phyloP scores from a whole-genome alignment of 2,797 vertebrate species.

The Oceanodroma leucorhoa region DNA sequence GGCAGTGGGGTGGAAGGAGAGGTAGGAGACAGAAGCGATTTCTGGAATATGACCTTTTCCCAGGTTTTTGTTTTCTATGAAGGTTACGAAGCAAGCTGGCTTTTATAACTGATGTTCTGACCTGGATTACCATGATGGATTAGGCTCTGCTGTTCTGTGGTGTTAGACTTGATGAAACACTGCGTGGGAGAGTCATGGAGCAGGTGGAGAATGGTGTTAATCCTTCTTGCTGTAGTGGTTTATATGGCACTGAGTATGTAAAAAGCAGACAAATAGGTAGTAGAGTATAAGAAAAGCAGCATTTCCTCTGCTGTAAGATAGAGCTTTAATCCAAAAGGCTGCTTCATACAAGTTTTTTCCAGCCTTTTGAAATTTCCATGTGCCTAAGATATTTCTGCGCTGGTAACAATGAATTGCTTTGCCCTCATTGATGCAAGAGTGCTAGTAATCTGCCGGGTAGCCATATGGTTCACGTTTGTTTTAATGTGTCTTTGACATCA shows the following conservation, averaged over 20 bases:
- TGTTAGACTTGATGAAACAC: constrained; percentile 41
- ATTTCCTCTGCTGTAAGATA: constrained; percentile 19
- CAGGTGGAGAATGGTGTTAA: constrained; percentile 59
- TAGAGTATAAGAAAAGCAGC: constrained; percentile 23
- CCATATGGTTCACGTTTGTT: constrained; percentile 92
- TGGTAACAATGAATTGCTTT: constrained; percentile 81
- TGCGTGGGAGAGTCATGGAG: constrained; percentile 32
- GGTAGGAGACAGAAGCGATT: neutral
- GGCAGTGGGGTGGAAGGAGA: neutral
- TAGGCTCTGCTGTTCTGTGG: constrained; percentile 31
- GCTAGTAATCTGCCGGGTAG: constrained; percentile 73
- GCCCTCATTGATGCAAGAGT: constrained; percentile 74
- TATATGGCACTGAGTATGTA: constrained; percentile 8
- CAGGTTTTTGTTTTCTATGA: neutral
- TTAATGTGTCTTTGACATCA: constrained; percentile 84
- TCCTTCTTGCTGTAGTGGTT: constrained; percentile 24
- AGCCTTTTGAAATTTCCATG: constrained; percentile 47
- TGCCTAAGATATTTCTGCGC: constrained; percentile 57
- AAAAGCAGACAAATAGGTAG: constrained; percentile 19
- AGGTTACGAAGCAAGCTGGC: neutral
- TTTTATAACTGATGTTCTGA: neutral
- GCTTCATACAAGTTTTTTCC: constrained; percentile 3
- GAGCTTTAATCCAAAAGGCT: constrained; percentile 40
- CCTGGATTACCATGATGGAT: constrained; percentile 36
- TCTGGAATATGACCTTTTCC: neutral